phyloP scores from a whole-genome alignment of 2,888 invertebrate species.

The Melangyna quadrimaculata region DNA sequence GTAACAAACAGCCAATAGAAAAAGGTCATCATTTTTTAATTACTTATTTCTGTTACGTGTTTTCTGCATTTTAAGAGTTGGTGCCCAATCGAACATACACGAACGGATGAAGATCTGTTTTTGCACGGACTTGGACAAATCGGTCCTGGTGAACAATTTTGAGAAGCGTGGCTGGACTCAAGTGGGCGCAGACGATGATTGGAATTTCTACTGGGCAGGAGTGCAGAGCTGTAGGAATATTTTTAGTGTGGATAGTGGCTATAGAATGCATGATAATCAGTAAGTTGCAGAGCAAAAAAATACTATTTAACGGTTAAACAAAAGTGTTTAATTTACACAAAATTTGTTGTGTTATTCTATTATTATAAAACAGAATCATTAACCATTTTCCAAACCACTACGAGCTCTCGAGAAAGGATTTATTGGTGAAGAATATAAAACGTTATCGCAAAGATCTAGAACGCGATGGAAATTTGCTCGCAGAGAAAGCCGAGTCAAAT shows the following conservation, averaged over 20 bases:
- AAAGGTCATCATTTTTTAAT: slow-evolving; percentile 30
- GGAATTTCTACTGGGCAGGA: slow-evolving; percentile 98
- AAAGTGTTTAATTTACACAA: not conserved
- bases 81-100: slow-evolving; percentile 70
- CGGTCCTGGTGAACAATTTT: slow-evolving; percentile 94
- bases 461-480: slow-evolving; percentile 92
- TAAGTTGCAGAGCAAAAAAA: slow-evolving; percentile 79
- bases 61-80: slow-evolving; percentile 72
- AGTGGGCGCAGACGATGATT: slow-evolving; percentile 94
- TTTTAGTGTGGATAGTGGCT: slow-evolving; percentile 95
- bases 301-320: not conserved
- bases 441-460: slow-evolving; percentile 95
- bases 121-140: slow-evolving; percentile 89
- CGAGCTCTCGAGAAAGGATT: slow-evolving; percentile 96
- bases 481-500: slow-evolving; percentile 85
- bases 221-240: slow-evolving; percentile 94
- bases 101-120: slow-evolving; percentile 78
- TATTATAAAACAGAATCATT: slow-evolving; percentile 86
- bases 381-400: slow-evolving; percentile 98
- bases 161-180: slow-evolving; percentile 93
- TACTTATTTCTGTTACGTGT: not conserved
- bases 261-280: slow-evolving; percentile 96
- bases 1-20: not conserved
- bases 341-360: not conserved
- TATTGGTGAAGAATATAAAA: slow-evolving; percentile 97